Evolutionary conservation across 2,888 invertebrate genomes (phyloP).

Genomic region (Oligia strigilis): DNA sequence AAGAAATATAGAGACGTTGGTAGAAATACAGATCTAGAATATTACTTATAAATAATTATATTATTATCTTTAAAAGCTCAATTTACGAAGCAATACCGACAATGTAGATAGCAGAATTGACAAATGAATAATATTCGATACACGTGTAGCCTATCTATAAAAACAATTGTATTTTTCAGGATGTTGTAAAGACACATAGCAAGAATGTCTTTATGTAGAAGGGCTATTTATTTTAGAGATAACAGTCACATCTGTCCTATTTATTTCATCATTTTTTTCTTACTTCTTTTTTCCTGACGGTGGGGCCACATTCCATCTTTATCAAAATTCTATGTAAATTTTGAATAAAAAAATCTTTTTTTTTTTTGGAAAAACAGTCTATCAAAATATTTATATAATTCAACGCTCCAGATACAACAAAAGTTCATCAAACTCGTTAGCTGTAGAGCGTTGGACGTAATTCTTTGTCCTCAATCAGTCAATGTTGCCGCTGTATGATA

Average conservation of each 20-base stretch:
- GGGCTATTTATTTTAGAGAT: neutral
- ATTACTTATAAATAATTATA: too few species aligned
- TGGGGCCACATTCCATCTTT: conserved; percentile 56
- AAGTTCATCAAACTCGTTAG: conserved; percentile 23
- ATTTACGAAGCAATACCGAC: conserved; percentile 3
- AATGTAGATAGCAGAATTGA: neutral
- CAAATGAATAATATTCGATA: conserved; percentile 4
- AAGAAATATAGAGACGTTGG: neutral
- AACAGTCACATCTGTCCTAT: conserved; percentile 8
- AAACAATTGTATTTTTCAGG: neutral
- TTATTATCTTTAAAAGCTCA: neutral
- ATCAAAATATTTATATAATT: conserved; percentile 3
- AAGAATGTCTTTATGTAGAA: neutral
- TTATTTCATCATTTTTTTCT: conserved; percentile 49
- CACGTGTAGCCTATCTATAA: neutral
- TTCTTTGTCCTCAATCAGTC: conserved; percentile 33
- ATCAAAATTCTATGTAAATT: neutral
- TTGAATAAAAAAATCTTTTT: neutral
- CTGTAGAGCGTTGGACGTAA: neutral
- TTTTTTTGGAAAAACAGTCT: too few species aligned
- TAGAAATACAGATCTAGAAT: neutral
- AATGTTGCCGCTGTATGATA: conserved; percentile 22
- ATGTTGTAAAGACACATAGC: neutral
- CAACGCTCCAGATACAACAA: neutral
- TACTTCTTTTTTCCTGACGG: conserved; percentile 61